These are phyloP conservation scores for Blastobasis lacticolella DNA, from an alignment of 2,888 invertebrate species.

Conservation along the genomic window DNA sequence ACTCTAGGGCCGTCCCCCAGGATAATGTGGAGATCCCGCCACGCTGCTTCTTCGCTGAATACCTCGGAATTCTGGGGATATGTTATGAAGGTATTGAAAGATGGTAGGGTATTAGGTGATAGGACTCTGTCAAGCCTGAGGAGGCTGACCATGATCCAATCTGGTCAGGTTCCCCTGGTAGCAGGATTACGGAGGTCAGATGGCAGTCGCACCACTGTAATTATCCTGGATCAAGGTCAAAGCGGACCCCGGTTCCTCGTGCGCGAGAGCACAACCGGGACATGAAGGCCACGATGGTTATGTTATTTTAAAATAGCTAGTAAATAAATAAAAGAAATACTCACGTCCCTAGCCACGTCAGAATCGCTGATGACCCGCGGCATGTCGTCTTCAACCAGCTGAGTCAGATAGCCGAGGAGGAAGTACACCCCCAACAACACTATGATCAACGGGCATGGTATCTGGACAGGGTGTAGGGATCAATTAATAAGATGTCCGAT, in stretches of 20 bases:
- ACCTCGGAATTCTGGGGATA: constrained; percentile 29
- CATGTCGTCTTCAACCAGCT: constrained; percentile 50
- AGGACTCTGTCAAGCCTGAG: too few relatives aligned
- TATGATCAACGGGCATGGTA: constrained; percentile 39
- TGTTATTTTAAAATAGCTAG: too few relatives aligned
- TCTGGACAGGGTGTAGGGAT: constrained; percentile 23
- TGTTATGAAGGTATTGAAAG: too few relatives aligned
- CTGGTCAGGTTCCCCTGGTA: too few relatives aligned
- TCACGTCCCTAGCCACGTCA: constrained; percentile 34
- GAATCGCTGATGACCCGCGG: constrained; percentile 32
- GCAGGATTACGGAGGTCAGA: too few relatives aligned
- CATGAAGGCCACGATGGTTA: too few relatives aligned
- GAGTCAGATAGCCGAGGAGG: constrained; percentile 41
- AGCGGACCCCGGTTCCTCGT: too few relatives aligned
- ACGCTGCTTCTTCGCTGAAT: constrained; percentile 52
- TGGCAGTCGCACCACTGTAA: too few relatives aligned
- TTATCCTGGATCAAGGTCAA: too few relatives aligned
- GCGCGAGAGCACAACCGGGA: too few relatives aligned
- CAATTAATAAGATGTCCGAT: not conserved
- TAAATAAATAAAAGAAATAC: constrained; percentile 9
- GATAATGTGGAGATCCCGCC: constrained; percentile 34
- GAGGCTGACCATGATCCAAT: too few relatives aligned
- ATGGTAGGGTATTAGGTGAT: too few relatives aligned
- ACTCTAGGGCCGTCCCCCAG: constrained; percentile 47
- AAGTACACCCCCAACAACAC: constrained; percentile 43